Percentiles rank a stretch among this genome's conserved stretches.
Evolutionary conservation across 2,797 vertebrate species (phyloP).

Genomic region (Adrianichthys oophorus): DNA sequence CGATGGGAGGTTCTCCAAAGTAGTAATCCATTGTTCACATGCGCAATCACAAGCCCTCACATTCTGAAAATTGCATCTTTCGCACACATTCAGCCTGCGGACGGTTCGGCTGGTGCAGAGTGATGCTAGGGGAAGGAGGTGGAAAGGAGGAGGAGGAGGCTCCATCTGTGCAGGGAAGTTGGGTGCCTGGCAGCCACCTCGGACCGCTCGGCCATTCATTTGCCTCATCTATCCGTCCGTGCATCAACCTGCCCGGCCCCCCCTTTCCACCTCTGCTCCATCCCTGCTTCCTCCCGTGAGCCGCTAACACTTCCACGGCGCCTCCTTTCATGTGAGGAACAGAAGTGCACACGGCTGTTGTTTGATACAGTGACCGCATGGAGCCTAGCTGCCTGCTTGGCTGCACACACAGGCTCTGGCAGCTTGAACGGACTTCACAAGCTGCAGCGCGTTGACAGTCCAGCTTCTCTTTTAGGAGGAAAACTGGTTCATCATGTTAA

Average conservation of each 20-base stretch:
- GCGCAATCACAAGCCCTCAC: conserved; percentile 20
- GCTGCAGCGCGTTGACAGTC: conserved; percentile 22
- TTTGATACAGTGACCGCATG: conserved; percentile 63
- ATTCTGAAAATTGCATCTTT: conserved; percentile 38
- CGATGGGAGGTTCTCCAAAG: conserved; percentile 6
- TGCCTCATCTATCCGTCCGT: conserved; percentile 28
- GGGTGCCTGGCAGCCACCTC: conserved; percentile 72
- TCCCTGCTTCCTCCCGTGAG: not conserved
- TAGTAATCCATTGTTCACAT: conserved; percentile 33
- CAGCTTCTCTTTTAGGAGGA: conserved; percentile 1
- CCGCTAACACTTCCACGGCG: conserved; percentile 34
- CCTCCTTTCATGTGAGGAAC: conserved; percentile 56
- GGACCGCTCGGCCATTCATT: conserved; percentile 54
- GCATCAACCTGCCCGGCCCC: not conserved
- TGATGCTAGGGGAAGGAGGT: conserved; percentile 38
- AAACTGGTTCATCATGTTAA: conserved; percentile 31
- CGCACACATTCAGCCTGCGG: conserved; percentile 24
- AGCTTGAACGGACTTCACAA: conserved; percentile 35
- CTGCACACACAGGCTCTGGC: conserved; percentile 16
- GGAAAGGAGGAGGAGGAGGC: conserved; percentile 59
- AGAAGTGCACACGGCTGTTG: conserved; percentile 43
- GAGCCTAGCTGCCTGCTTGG: conserved; percentile 58
- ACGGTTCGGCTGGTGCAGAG: conserved; percentile 36
- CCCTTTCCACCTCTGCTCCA: not conserved
- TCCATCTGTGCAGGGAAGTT: conserved; percentile 84